Conservation (phyloP, 2,888 invertebrate species). For the Nymphalis polychloros region DNA sequence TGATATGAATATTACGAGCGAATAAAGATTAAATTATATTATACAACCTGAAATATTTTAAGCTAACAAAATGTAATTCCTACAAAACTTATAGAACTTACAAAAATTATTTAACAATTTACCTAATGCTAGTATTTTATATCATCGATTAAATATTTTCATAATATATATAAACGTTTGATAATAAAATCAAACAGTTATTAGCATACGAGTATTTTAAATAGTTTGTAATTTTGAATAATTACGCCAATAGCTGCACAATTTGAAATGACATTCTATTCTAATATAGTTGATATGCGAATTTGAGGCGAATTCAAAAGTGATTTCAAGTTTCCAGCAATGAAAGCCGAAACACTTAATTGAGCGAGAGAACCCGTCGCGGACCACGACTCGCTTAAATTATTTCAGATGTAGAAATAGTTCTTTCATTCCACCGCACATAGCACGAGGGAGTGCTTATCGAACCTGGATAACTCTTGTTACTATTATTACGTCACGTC, state of each 20-base stretch:
- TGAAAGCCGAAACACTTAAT: slow-evolving; percentile 68
- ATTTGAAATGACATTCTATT: not conserved
- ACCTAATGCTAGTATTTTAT: no score
- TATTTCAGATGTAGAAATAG: slow-evolving; percentile 50
- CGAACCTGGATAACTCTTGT: not conserved
- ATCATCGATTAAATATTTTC: no score
- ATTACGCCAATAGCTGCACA: not conserved
- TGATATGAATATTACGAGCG: no score
- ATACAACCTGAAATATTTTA: no score
- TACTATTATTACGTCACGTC: not conserved
- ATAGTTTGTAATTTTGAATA: not conserved
- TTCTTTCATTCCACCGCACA: not conserved
- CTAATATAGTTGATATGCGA: slow-evolving; percentile 42
- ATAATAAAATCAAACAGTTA: not conserved
- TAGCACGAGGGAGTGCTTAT: slow-evolving; percentile 4
- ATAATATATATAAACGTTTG: no score
- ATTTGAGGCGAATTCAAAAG: slow-evolving; percentile 55
- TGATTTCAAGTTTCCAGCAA: slow-evolving; percentile 60
- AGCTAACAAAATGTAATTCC: no score
- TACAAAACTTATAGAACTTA: no score
- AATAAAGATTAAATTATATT: no score
- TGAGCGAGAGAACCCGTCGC: slow-evolving; percentile 52
- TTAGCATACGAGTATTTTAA: not conserved
- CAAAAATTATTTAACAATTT: no score
- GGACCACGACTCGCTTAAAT: slow-evolving; percentile 51